These are phyloP conservation scores for Polydrusus cervinus DNA, from an alignment of 2,888 invertebrate genomes.

Conservation along the genomic window DNA sequence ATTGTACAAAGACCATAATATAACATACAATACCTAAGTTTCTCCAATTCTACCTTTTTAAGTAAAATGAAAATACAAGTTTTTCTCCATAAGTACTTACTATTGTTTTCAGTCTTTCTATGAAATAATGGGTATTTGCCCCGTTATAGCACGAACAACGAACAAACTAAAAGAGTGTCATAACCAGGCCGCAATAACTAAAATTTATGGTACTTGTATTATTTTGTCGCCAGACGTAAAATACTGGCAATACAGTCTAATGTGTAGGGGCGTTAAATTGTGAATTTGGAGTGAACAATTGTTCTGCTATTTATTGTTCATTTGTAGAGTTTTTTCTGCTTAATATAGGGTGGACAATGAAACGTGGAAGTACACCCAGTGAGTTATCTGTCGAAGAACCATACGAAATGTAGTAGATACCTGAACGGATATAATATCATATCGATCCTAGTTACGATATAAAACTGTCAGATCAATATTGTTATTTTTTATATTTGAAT, in stretches of 20 bases:
- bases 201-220: constrained; percentile 42
- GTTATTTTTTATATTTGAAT: no score
- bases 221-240: constrained; percentile 42
- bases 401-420: no score
- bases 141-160: constrained; percentile 6
- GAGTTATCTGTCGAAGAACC: no score
- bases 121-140: neutral
- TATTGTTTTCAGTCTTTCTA: neutral
- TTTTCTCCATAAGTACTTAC: neutral
- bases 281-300: neutral
- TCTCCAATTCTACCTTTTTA: no score
- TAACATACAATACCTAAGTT: no score
- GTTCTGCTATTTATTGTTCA: neutral
- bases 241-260: constrained; percentile 24
- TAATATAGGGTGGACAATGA: neutral
- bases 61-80: neutral
- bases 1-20: no score
- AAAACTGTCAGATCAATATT: no score
- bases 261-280: constrained; percentile 3
- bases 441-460: no score
- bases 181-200: constrained; percentile 31
- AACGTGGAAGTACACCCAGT: neutral
- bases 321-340: neutral
- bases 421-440: no score
- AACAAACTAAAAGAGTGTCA: constrained; percentile 36